Evolutionary conservation across 37 sponge, comb jelly and placozoan genomes (phyloP), one percentile per base, ranked within the genome.

Genomic region (Lycopodina hypogea): DNA sequence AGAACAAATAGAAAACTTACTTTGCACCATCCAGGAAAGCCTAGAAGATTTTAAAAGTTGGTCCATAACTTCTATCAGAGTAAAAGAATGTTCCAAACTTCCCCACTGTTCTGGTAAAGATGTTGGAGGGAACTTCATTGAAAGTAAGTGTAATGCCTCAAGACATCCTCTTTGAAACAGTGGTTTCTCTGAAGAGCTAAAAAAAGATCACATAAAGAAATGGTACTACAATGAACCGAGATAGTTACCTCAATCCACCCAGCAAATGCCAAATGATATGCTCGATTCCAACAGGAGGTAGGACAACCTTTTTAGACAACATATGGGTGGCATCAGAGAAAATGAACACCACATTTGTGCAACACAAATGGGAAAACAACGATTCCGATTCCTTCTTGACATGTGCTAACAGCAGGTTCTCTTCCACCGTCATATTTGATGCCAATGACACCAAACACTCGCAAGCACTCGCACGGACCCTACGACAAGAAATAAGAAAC

Each of bases 111-210:
- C 60, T 1, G 83, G 76, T 22, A 85, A 22, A 33, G 71, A 61
- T 42, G 82, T 59, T 28, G 91, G 91, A 78, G 91, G 91, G 63
- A 72, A 90, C 19, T 45, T 26, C 8, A 42, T 32, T 35, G 79
- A 81, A 18, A 90, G 76, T 14, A 15, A 6, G 35, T 81, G 71
- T 39, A 90, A 79, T 38, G 83, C 86, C 41, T 81, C 83, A 1
- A 90, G 76, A 63, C 83, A 85, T 1, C 91, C 91, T 15, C 62
- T 67, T 70, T 90, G 87, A 3, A 81, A 51, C 24, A 11, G 17
- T 14, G 18, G 71, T 39, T 80, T 80, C 29, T 32, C 51, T 19
- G 86, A 79, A 22, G 79, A 62, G 45, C 86, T 78, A 32, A 33
- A 30, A 74, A 6, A 39, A 23, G 39, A 45, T 2, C 74, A 74